These are phyloP conservation scores for Microctenopoma steveboyesi DNA, from an alignment of 2,797 vertebrate genomes.

Conservation along the genomic window DNA sequence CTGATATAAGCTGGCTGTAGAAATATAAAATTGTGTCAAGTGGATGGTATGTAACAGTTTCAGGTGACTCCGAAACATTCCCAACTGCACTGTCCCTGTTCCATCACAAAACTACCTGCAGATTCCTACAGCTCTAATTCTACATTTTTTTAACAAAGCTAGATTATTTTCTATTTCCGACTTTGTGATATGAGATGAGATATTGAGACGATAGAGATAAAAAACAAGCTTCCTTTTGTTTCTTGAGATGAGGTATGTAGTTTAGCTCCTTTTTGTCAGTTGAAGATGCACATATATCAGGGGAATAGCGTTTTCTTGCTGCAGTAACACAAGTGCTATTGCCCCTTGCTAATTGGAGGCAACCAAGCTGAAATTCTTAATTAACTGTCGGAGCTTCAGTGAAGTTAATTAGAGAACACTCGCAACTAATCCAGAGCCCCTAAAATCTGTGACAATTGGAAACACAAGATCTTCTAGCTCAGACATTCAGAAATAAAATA, in stretches of 20 bases:
- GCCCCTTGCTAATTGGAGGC: constrained; percentile 86
- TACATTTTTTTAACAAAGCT: not conserved
- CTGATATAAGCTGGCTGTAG: not conserved
- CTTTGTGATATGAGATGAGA: not conserved
- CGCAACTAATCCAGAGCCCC: constrained; percentile 80
- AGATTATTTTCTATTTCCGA: constrained; percentile 12
- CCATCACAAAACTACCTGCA: constrained; percentile 1
- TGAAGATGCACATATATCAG: constrained; percentile 68
- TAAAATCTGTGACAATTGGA: constrained; percentile 71
- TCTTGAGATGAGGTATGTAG: constrained; percentile 14
- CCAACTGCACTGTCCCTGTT: not conserved
- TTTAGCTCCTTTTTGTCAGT: constrained; percentile 47
- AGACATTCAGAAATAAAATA: constrained; percentile 28
- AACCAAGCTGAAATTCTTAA: constrained; percentile 89
- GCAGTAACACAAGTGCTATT: constrained; percentile 77
- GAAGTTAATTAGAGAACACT: constrained; percentile 89
- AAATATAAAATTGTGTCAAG: constrained; percentile 13
- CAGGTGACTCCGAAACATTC: constrained; percentile 14
- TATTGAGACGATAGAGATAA: constrained; percentile 23
- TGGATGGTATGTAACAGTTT: constrained; percentile 10
- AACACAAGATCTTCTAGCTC: constrained; percentile 51
- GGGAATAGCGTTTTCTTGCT: constrained; percentile 75
- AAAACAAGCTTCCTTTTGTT: constrained; percentile 35
- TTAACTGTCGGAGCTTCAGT: constrained; percentile 86
- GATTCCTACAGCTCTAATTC: not conserved